Percentiles rank a stretch among this genome's conserved stretches.
Conservation (phyloP, 2,113 vertebrate species). For the Laticauda colubrina region DNA sequence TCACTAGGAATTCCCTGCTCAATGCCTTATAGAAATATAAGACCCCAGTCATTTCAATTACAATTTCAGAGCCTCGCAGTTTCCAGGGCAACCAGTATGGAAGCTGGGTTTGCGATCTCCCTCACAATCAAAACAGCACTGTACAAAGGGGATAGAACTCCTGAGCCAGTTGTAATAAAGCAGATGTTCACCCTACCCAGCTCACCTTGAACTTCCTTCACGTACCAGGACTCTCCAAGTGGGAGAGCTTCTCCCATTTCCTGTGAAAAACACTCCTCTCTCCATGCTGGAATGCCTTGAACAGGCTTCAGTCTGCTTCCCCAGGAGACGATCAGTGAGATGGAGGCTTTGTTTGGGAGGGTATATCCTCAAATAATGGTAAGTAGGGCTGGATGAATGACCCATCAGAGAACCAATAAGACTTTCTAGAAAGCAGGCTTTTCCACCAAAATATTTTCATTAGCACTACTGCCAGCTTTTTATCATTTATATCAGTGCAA, state of each 20-base stretch:
- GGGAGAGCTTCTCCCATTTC: background rate
- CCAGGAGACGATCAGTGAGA: background rate
- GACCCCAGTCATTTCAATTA: background rate
- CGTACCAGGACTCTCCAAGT: background rate
- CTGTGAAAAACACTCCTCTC: background rate
- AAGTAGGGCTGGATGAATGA: background rate
- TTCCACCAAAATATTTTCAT: background rate
- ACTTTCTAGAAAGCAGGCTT: background rate
- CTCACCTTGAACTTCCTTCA: background rate
- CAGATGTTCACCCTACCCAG: background rate
- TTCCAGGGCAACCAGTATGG: background rate
- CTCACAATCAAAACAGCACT: background rate
- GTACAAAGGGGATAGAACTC: background rate
- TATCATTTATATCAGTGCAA: background rate
- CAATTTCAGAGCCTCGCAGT: background rate
- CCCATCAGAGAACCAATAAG: background rate
- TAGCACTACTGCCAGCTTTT: background rate
- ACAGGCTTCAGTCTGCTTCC: background rate
- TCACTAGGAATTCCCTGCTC: background rate
- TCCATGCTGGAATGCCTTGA: background rate
- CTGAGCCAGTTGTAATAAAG: background rate
- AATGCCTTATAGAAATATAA: background rate
- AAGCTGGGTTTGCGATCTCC: background rate
- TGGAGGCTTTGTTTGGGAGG: background rate
- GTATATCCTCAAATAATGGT: background rate